A percentile compares a stretch with the other conserved stretches of the same genome.
phyloP scores from a whole-genome alignment of 2,797 vertebrate species.

The Protonibea diacanthus region DNA sequence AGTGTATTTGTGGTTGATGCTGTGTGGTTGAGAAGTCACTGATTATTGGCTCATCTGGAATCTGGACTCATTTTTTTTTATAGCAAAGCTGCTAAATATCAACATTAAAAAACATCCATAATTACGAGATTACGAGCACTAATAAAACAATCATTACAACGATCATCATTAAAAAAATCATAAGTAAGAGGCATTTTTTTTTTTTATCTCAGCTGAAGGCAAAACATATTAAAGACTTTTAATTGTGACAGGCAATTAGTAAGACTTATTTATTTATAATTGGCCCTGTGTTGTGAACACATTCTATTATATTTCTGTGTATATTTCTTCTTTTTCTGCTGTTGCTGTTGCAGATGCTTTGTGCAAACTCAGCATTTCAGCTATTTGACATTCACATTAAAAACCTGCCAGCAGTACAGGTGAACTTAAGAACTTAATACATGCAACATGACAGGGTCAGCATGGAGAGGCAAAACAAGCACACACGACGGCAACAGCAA shows the following conservation, averaged over 20 bases:
- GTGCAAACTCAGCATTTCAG: background rate
- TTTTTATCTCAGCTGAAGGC: background rate
- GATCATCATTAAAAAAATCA: background rate
- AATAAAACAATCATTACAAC: background rate
- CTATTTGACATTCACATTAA: no score
- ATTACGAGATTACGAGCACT: background rate
- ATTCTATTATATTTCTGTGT: background rate
- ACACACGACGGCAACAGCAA: no score
- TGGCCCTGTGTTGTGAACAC: background rate
- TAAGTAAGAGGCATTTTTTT: no score
- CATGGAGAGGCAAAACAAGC: no score
- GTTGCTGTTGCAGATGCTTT: background rate
- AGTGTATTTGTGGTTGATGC: background rate
- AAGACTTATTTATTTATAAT: background rate
- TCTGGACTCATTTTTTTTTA: conserved; percentile 12
- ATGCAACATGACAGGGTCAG: no score
- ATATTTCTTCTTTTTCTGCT: background rate
- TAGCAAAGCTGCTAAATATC: background rate
- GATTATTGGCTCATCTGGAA: conserved; percentile 12
- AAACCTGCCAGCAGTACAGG: no score
- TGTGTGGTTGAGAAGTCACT: background rate
- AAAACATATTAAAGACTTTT: background rate
- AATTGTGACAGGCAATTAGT: background rate
- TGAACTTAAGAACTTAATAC: no score
- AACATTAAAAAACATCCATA: background rate